Percentiles rank a stretch among this genome's conserved stretches.
Conservation (phyloP, 2,113 vertebrate species). For the Eonycteris spelaea region DNA sequence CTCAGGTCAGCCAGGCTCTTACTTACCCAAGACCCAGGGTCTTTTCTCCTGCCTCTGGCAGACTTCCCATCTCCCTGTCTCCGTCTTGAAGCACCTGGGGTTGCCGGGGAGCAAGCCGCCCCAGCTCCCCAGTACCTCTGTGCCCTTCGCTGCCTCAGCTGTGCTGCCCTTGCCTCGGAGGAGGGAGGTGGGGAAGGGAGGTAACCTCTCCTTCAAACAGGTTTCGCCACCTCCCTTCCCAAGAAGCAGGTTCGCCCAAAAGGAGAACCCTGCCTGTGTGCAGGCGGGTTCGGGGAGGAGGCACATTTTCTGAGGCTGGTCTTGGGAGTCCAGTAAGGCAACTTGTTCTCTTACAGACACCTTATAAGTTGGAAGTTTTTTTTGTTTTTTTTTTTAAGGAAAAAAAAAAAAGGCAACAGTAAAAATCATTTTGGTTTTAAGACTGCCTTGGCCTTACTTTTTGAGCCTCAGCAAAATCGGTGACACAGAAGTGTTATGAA, state of each 20-base stretch:
- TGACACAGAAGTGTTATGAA: neutral
- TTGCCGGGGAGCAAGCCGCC: neutral
- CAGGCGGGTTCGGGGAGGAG: slow-evolving; percentile 36
- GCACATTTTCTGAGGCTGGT: neutral
- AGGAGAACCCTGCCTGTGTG: neutral
- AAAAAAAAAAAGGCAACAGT: neutral
- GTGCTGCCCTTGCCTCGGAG: slow-evolving; percentile 21
- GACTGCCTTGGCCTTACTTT: neutral
- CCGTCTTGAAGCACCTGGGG: neutral
- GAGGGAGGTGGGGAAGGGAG: slow-evolving; percentile 17
- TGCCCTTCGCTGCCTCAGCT: neutral
- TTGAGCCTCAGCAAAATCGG: neutral
- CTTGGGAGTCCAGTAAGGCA: neutral
- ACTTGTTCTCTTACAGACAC: neutral
- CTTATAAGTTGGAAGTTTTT: neutral
- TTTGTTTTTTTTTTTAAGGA: neutral
- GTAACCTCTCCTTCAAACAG: slow-evolving; percentile 66
- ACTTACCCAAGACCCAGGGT: slow-evolving; percentile 39
- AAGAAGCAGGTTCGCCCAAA: slow-evolving; percentile 46
- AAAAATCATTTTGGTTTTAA: neutral
- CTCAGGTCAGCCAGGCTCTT: neutral
- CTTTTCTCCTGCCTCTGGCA: slow-evolving; percentile 6
- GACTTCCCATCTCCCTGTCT: slow-evolving; percentile 53
- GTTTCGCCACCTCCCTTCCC: slow-evolving; percentile 65
- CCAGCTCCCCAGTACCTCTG: neutral